phyloP scores from a whole-genome alignment of 2,113 vertebrate genomes.

The Myotis lucifugus region DNA sequence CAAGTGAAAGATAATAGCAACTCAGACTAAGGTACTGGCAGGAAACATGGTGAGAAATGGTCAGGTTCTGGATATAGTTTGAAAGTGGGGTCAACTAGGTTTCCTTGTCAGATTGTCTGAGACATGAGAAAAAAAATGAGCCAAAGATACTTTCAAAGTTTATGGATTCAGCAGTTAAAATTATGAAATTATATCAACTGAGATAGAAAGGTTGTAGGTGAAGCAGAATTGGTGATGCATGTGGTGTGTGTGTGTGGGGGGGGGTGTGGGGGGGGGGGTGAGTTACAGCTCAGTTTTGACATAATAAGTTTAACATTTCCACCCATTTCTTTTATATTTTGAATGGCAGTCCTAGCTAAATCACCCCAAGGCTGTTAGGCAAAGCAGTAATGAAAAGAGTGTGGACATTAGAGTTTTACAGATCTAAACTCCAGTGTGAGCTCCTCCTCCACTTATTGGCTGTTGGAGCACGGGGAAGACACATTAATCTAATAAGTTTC shows the following conservation, averaged over 20 bases:
- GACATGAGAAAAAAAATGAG: neutral
- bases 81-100: neutral
- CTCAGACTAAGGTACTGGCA: neutral
- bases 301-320: neutral
- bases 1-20: neutral
- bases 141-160: neutral
- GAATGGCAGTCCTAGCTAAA: neutral
- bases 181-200: neutral
- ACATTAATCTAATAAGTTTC: neutral
- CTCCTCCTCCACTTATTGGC: neutral
- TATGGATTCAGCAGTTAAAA: neutral
- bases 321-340: neutral
- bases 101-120: neutral
- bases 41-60: neutral
- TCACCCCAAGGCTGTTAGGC: neutral
- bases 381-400: neutral
- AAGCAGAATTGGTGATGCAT: neutral
- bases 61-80: neutral
- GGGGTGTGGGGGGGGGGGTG: neutral
- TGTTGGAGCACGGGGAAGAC: neutral
- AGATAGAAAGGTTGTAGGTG: neutral
- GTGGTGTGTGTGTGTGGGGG: rapidly evolving
- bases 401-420: neutral
- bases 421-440: neutral
- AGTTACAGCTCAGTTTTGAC: neutral